These are phyloP conservation scores for Drosophila pectinifera DNA, from an alignment of 1,140 invertebrate genomes.

Conservation along the genomic window DNA sequence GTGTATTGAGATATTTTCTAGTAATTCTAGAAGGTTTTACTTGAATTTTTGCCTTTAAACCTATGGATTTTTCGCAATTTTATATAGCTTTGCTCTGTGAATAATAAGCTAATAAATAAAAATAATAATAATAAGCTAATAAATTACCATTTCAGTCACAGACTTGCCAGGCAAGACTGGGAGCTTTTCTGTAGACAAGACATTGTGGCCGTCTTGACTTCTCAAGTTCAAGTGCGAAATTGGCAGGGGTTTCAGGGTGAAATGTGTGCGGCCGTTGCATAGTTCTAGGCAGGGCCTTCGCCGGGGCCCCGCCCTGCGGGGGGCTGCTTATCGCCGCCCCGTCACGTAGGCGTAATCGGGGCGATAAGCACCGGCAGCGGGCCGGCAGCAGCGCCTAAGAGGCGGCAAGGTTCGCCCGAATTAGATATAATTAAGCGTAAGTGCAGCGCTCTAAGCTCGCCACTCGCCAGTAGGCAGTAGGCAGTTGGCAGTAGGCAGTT, in stretches of 20 bases:
- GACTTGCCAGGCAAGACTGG: no score
- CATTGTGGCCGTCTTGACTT: neutral
- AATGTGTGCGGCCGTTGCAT: slow-evolving; percentile 27
- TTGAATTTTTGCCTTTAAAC: no score
- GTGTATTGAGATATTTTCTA: no score
- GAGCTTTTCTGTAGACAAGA: no score
- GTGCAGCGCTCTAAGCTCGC: neutral
- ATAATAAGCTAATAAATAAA: no score
- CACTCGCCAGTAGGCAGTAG: neutral
- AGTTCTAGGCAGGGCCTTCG: slow-evolving; percentile 49
- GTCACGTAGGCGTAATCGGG: slow-evolving; percentile 13
- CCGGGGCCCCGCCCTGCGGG: neutral
- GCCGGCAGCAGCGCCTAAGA: slow-evolving; percentile 45
- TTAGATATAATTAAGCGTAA: slow-evolving; percentile 37
- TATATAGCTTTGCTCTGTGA: no score
- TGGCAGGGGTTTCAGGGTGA: slow-evolving; percentile 14
- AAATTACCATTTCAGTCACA: no score
- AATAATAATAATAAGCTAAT: no score
- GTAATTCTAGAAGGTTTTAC: no score
- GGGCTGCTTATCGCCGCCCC: slow-evolving; percentile 33
- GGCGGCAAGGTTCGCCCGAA: slow-evolving; percentile 41
- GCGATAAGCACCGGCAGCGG: slow-evolving; percentile 38
- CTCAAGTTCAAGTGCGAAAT: neutral
- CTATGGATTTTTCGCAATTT: no score
- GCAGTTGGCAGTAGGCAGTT: no score